A percentile compares a stretch with the other conserved stretches of the same genome.
These are phyloP conservation scores for Willowsia nigromaculata DNA, from an alignment of 2,888 invertebrate species.

Conservation along the genomic window DNA sequence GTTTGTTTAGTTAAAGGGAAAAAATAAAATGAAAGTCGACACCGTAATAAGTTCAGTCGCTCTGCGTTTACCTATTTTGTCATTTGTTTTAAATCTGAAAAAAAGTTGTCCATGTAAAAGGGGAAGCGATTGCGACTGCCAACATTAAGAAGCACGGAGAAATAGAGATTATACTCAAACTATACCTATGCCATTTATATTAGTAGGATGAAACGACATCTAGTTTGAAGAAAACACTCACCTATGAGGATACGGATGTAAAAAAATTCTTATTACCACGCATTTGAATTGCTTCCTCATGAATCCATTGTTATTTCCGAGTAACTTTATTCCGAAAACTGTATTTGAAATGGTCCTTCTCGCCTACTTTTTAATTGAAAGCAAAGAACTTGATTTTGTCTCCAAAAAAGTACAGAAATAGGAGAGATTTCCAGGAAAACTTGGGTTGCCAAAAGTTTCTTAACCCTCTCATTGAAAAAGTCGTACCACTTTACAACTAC, in stretches of 20 bases:
- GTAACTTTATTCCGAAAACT: too few species aligned
- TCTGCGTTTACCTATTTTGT: not conserved
- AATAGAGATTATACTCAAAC: not conserved
- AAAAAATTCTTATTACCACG: too few species aligned
- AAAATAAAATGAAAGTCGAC: slow-evolving; percentile 54
- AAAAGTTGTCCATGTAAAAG: not conserved
- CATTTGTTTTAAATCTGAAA: not conserved
- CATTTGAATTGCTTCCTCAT: not conserved
- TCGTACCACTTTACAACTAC: not conserved
- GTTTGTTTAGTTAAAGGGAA: slow-evolving; percentile 55
- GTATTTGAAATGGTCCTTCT: not conserved
- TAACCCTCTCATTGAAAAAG: not conserved
- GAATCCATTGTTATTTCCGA: not conserved
- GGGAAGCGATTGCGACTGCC: not conserved
- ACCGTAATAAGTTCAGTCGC: slow-evolving; percentile 28
- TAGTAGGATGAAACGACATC: not conserved
- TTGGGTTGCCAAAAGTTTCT: not conserved
- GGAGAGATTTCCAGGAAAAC: not conserved
- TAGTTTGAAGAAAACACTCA: too few species aligned
- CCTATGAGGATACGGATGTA: too few species aligned
- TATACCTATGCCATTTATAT: not conserved
- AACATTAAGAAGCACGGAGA: not conserved
- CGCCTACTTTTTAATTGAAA: slow-evolving; percentile 62
- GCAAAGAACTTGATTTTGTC: not conserved
- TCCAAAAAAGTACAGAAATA: not conserved